phyloP scores from a whole-genome alignment of 2,113 vertebrate genomes.

The Peromyscus californicus region DNA sequence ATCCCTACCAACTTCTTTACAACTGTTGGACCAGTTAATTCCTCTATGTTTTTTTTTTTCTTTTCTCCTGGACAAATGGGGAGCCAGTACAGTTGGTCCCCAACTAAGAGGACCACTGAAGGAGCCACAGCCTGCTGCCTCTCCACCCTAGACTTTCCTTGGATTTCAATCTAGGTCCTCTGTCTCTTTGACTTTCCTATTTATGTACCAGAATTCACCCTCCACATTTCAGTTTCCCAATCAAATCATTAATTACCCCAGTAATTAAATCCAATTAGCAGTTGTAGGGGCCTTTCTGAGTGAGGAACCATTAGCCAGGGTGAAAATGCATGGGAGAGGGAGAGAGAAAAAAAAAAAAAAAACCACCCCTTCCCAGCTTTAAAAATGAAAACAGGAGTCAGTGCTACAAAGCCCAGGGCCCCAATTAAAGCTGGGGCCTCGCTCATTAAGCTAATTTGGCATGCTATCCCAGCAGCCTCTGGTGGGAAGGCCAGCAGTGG shows the following conservation, averaged over 20 bases:
- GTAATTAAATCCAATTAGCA: constrained; percentile 81
- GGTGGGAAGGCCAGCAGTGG: not conserved
- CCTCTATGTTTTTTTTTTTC: not conserved
- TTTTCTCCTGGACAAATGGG: not conserved
- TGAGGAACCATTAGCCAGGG: constrained; percentile 73
- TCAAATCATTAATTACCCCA: constrained; percentile 80
- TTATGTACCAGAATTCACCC: constrained; percentile 69
- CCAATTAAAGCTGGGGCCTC: constrained; percentile 69
- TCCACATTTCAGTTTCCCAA: constrained; percentile 77
- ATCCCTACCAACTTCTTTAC: not conserved
- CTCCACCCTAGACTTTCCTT: not conserved
- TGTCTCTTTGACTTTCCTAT: constrained; percentile 70
- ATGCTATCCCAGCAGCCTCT: constrained; percentile 66
- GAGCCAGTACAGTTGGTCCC: not conserved
- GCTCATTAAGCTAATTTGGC: constrained; percentile 79
- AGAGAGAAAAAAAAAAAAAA: not conserved
- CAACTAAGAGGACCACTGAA: not conserved
- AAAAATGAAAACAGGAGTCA: constrained; percentile 67
- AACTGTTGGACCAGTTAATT: not conserved
- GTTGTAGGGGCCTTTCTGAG: constrained; percentile 75
- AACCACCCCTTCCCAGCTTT: constrained; percentile 66
- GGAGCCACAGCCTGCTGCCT: not conserved
- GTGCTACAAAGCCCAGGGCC: constrained; percentile 33
- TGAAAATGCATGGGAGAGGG: constrained; percentile 63
- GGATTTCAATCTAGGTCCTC: constrained; percentile 25